A percentile compares a stretch with the other conserved stretches of the same genome.
Conservation (phyloP, 2,113 vertebrate genomes). For the Lethenteron reissneri region DNA sequence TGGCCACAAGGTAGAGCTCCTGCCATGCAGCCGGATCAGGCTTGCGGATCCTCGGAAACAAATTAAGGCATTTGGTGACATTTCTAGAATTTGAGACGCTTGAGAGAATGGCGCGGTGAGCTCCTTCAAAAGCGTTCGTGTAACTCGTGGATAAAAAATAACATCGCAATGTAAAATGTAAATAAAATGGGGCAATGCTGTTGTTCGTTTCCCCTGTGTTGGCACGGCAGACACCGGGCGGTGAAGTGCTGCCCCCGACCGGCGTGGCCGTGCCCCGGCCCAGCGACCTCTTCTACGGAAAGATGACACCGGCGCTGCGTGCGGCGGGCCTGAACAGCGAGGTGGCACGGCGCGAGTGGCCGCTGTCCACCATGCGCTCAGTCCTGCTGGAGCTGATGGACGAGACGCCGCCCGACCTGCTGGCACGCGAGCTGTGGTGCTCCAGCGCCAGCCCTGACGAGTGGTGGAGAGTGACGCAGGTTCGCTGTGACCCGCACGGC, state of each 20-base stretch:
- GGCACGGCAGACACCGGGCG: no score
- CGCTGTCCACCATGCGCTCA: slow-evolving; percentile 73
- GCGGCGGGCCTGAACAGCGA: slow-evolving; percentile 69
- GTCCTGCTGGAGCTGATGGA: slow-evolving; percentile 91
- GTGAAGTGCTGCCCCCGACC: slow-evolving; percentile 27
- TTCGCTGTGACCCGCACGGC: slow-evolving; percentile 14
- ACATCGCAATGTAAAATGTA: no score
- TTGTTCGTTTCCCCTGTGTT: no score
- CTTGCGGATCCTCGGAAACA: no score
- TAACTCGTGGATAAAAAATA: no score
- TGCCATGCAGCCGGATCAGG: no score
- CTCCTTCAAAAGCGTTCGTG: no score
- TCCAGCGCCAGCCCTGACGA: slow-evolving; percentile 82
- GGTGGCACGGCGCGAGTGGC: slow-evolving; percentile 81
- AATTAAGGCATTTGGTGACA: no score
- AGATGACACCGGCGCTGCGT: slow-evolving; percentile 76
- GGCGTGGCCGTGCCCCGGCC: slow-evolving; percentile 74
- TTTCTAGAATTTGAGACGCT: no score
- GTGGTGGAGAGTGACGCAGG: slow-evolving; percentile 97
- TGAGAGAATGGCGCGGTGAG: no score
- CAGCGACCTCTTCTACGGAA: slow-evolving; percentile 94
- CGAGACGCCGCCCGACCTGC: slow-evolving; percentile 66
- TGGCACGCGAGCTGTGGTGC: slow-evolving; percentile 93
- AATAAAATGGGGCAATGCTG: no score
- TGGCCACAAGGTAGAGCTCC: slow-evolving; percentile 51